These are phyloP conservation scores for Proctacanthus coquilletti DNA, from an alignment of 1,140 invertebrate species.

Conservation along the genomic window DNA sequence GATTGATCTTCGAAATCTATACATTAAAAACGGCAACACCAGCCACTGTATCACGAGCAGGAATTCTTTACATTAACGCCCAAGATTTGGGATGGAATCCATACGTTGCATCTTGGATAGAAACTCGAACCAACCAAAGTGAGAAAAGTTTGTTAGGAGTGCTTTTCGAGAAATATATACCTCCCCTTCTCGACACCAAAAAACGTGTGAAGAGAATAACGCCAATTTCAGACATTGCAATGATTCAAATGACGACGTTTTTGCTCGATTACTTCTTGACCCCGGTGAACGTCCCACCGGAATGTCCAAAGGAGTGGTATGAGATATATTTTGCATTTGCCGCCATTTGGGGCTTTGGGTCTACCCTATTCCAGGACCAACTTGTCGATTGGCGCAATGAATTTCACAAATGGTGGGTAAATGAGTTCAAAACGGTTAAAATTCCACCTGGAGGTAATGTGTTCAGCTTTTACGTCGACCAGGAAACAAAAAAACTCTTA, in stretches of 20 bases:
- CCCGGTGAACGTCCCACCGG: conserved; percentile 59
- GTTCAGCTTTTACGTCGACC: conserved; percentile 82
- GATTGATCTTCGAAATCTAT: conserved; percentile 84
- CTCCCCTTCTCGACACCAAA: conserved; percentile 60
- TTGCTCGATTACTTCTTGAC: conserved; percentile 74
- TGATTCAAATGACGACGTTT: conserved; percentile 78
- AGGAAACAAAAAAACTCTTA: conserved; percentile 66
- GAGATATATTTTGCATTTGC: conserved; percentile 88
- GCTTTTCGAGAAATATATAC: conserved; percentile 88
- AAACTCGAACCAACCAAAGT: conserved; percentile 47
- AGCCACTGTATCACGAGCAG: conserved; percentile 84
- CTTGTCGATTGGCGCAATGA: conserved; percentile 76
- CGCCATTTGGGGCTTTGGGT: conserved; percentile 85
- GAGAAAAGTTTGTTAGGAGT: conserved; percentile 71
- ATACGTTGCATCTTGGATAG: conserved; percentile 82
- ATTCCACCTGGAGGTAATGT: conserved; percentile 66
- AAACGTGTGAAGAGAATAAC: conserved; percentile 78
- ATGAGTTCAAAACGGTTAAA: conserved; percentile 83
- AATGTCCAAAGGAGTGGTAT: conserved; percentile 85
- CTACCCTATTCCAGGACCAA: conserved; percentile 77
- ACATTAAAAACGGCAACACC: conserved; percentile 82
- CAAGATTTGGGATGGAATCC: conserved; percentile 74
- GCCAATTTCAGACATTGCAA: conserved; percentile 75
- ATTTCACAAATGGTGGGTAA: conserved; percentile 58
- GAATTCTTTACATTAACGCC: conserved; percentile 65